Percentiles rank a stretch among this genome's conserved stretches.
phyloP scores from a whole-genome alignment of 2,113 vertebrate species.

The Corynorhinus townsendii region DNA sequence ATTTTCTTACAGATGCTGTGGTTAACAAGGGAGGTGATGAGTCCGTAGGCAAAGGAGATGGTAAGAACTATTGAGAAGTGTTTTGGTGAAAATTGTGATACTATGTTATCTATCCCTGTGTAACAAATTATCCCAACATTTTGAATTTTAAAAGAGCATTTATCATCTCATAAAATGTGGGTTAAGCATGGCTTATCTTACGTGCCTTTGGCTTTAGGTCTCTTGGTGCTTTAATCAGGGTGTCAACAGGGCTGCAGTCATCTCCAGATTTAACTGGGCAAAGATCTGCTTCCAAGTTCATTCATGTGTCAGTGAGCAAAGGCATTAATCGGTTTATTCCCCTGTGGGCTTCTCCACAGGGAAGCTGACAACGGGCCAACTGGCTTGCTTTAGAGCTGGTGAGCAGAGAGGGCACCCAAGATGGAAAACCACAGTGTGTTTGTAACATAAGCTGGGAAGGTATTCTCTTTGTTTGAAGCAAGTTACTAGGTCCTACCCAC shows the following conservation, averaged over 20 bases:
- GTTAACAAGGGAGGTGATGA: conserved; percentile 78
- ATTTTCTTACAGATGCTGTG: conserved; percentile 78
- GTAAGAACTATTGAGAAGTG: conserved; percentile 70
- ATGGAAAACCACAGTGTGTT: neutral
- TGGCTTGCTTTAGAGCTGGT: neutral
- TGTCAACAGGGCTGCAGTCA: neutral
- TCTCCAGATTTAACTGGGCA: neutral
- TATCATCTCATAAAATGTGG: neutral
- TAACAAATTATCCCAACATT: neutral
- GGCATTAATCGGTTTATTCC: neutral
- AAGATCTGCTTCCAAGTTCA: neutral
- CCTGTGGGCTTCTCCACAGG: neutral
- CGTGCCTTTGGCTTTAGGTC: neutral
- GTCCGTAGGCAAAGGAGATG: conserved; percentile 80
- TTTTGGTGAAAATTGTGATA: conserved; percentile 12
- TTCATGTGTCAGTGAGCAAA: neutral
- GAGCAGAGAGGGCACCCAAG: neutral
- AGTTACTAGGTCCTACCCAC: neutral
- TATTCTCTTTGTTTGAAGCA: neutral
- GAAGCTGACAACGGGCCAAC: neutral
- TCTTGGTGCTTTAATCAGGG: neutral
- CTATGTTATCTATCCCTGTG: neutral
- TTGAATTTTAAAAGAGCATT: neutral
- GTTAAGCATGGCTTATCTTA: neutral
- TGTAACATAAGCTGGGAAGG: neutral